Percentiles rank a stretch among this genome's conserved stretches.
Evolutionary conservation across 2,888 invertebrate genomes (phyloP).

Genomic region (Andrena camellia): DNA sequence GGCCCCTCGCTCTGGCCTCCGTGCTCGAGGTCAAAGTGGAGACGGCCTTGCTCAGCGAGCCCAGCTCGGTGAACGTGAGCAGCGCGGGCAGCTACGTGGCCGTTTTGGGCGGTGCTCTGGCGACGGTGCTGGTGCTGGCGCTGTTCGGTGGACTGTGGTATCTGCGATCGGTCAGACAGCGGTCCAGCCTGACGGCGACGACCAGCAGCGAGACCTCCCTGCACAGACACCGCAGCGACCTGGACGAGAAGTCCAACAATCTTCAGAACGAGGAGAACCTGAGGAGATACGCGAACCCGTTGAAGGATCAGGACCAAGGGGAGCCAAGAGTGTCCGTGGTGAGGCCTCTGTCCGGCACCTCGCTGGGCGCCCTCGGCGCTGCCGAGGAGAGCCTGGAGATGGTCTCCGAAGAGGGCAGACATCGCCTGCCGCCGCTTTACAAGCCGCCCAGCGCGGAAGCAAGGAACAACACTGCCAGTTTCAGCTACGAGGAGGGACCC

Average conservation of each 20-base stretch:
- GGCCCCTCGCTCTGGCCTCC: slow-evolving; percentile 89
- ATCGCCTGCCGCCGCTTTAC: slow-evolving; percentile 88
- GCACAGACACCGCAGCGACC: slow-evolving; percentile 88
- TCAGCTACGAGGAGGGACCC: slow-evolving; percentile 82
- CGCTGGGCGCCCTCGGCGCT: slow-evolving; percentile 85
- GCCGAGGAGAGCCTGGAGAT: slow-evolving; percentile 88
- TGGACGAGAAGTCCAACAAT: slow-evolving; percentile 94
- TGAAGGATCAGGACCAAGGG: slow-evolving; percentile 88
- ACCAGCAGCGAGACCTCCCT: slow-evolving; percentile 83
- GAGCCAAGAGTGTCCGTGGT: slow-evolving; percentile 86
- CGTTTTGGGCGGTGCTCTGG: slow-evolving; percentile 80
- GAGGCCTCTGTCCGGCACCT: slow-evolving; percentile 85
- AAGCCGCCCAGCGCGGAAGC: slow-evolving; percentile 95
- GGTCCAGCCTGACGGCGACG: slow-evolving; percentile 82
- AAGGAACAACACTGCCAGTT: slow-evolving; percentile 92
- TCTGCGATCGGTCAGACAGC: slow-evolving; percentile 73
- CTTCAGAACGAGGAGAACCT: slow-evolving; percentile 96
- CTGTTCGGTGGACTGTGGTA: slow-evolving; percentile 82
- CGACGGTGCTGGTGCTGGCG: slow-evolving; percentile 77
- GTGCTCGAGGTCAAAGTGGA: slow-evolving; percentile 92
- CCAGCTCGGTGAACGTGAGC: slow-evolving; percentile 62
- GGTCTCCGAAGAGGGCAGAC: slow-evolving; percentile 87
- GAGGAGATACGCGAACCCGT: slow-evolving; percentile 92
- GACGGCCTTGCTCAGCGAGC: slow-evolving; percentile 88
- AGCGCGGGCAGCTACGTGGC: slow-evolving; percentile 78